These are phyloP conservation scores for Blennius ocellaris DNA, from an alignment of 2,113 vertebrate genomes.

Conservation along the genomic window DNA sequence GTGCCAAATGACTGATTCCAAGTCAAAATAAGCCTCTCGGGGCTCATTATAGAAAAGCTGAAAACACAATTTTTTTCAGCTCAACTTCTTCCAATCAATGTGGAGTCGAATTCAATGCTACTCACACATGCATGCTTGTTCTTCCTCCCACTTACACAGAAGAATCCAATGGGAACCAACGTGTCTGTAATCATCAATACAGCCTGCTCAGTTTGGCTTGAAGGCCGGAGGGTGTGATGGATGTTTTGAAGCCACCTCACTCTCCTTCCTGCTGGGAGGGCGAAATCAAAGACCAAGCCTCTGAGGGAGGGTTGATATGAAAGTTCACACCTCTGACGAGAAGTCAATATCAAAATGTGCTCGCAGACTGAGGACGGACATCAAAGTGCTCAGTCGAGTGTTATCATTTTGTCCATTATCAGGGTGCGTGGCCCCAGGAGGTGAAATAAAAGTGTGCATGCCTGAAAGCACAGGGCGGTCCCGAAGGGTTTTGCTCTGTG, in stretches of 20 bases:
- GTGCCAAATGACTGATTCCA: background rate
- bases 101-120: background rate
- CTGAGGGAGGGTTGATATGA: slow-evolving; percentile 18
- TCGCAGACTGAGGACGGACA: slow-evolving; percentile 12
- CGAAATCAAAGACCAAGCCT: slow-evolving; percentile 47
- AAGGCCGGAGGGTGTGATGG: slow-evolving; percentile 13
- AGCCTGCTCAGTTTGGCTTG: slow-evolving; percentile 1
- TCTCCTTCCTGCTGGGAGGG: slow-evolving; percentile 37
- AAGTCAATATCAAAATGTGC: slow-evolving; percentile 32
- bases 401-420: slow-evolving; percentile 4
- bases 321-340: slow-evolving; percentile 25
- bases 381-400: slow-evolving; percentile 27
- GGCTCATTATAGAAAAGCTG: slow-evolving; percentile 6
- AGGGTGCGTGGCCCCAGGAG: background rate
- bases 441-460: background rate
- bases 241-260: slow-evolving; percentile 27
- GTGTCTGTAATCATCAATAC: slow-evolving; percentile 11
- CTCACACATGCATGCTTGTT: background rate
- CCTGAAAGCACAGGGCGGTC: background rate
- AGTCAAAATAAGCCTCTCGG: background rate
- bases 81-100: background rate
- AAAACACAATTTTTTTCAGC: background rate
- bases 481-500: slow-evolving; percentile 6
- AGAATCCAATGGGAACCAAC: background rate
- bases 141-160: background rate